phyloP scores from a whole-genome alignment of 2,113 vertebrate genomes.

The Colaptes auratus region DNA sequence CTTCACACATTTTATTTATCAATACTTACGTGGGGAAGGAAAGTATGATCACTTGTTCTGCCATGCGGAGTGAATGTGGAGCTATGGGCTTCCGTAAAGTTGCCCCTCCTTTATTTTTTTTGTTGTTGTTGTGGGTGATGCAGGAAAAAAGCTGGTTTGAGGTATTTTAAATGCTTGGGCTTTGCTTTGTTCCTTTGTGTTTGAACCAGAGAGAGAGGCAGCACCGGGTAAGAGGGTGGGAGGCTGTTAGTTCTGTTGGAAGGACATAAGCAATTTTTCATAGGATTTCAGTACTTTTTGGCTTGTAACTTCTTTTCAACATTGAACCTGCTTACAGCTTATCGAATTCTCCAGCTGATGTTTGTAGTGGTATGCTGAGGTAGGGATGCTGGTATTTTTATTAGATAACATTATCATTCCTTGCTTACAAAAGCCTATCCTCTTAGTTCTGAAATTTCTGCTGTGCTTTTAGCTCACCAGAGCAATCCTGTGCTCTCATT shows the following conservation, averaged over 20 bases:
- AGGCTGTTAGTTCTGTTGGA: background rate
- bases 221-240: background rate
- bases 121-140: background rate
- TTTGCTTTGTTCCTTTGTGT: background rate
- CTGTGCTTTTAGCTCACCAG: background rate
- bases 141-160: background rate
- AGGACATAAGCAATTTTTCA: background rate
- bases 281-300: background rate
- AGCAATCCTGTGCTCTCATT: background rate
- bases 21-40: accelerated
- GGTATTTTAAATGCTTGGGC: background rate
- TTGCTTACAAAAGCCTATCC: background rate
- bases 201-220: background rate
- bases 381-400: background rate
- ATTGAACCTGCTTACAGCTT: background rate
- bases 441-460: constrained; percentile 1
- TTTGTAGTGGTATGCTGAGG: background rate
- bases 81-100: accelerated
- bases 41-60: background rate
- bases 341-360: background rate
- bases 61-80: background rate
- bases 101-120: background rate
- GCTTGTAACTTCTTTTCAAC: background rate
- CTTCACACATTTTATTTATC: background rate
- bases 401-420: background rate